Evolutionary conservation across 2,888 invertebrate genomes (phyloP).

Genomic region (Trichogramma evanescens): DNA sequence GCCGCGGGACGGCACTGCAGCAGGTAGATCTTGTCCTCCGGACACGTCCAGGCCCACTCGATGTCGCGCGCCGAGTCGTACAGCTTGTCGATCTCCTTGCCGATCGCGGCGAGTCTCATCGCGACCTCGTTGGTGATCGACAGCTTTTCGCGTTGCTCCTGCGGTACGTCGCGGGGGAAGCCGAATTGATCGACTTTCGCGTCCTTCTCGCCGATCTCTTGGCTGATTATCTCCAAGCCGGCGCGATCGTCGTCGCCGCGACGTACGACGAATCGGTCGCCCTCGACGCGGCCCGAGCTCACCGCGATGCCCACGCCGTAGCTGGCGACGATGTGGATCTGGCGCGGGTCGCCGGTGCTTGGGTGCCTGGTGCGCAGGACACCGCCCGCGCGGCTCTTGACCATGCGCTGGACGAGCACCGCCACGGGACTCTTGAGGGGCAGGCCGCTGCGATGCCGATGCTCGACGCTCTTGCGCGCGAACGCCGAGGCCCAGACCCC

Average conservation of each 20-base stretch:
- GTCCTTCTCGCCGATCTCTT: constrained; percentile 54
- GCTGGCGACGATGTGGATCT: constrained; percentile 69
- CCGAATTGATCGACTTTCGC: constrained; percentile 30
- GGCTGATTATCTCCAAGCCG: constrained; percentile 47
- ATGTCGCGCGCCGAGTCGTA: constrained; percentile 70
- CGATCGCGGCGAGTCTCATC: constrained; percentile 54
- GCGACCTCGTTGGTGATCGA: constrained; percentile 56
- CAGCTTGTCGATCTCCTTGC: constrained; percentile 56
- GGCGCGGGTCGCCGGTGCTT: constrained; percentile 59
- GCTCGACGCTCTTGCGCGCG: constrained; percentile 67
- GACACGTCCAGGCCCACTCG: constrained; percentile 68
- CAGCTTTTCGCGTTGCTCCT: constrained; percentile 43
- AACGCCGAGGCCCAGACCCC: constrained; percentile 81
- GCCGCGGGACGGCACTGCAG: constrained; percentile 77
- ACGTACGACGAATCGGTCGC: constrained; percentile 62
- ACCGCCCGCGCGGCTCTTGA: constrained; percentile 64
- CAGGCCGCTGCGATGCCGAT: constrained; percentile 62
- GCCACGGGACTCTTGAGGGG: constrained; percentile 63
- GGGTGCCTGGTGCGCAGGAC: constrained; percentile 80
- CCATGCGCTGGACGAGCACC: constrained; percentile 75
- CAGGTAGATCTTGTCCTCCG: constrained; percentile 54
- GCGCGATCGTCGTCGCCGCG: constrained; percentile 47
- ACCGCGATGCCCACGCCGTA: constrained; percentile 81
- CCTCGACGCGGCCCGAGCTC: constrained; percentile 63
- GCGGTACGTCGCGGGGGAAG: constrained; percentile 48